Conservation (phyloP, 2,888 invertebrate species). For the Watsonalla cultraria region DNA sequence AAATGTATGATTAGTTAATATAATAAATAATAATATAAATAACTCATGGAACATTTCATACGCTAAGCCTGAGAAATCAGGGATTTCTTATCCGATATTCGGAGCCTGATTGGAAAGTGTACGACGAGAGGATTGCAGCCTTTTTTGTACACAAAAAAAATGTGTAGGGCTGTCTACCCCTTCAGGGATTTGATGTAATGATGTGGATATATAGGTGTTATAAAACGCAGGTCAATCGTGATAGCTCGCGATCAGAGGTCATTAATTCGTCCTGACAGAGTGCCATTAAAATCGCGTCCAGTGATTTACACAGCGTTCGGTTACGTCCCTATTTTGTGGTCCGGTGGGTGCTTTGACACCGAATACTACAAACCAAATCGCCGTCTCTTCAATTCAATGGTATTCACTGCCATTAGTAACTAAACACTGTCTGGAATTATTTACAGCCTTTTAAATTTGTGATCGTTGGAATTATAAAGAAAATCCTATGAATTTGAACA, state of each 20-base stretch:
- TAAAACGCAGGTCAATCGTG: background rate
- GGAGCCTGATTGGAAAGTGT: too few species aligned
- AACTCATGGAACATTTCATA: too few species aligned
- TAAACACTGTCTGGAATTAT: background rate
- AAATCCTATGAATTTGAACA: too few species aligned
- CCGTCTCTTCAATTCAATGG: slow-evolving; percentile 15
- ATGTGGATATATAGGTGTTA: background rate
- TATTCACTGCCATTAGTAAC: slow-evolving; percentile 1
- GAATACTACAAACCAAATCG: slow-evolving; percentile 22
- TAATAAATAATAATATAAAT: too few species aligned
- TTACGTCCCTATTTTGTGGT: background rate
- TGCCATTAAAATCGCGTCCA: slow-evolving; percentile 24
- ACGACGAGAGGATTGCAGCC: too few species aligned
- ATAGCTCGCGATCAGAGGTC: slow-evolving; percentile 20
- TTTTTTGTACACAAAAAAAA: too few species aligned
- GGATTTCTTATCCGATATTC: too few species aligned
- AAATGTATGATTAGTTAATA: too few species aligned
- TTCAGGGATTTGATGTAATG: too few species aligned
- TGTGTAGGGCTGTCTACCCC: too few species aligned
- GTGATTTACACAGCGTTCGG: slow-evolving; percentile 32
- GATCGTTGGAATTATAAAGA: background rate
- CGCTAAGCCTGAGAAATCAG: too few species aligned
- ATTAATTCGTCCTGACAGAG: slow-evolving; percentile 35
- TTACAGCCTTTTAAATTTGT: background rate
- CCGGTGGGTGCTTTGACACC: slow-evolving; percentile 19